Evolutionary conservation across 2,888 invertebrate genomes (phyloP).

Genomic region (Seira musarum): DNA sequence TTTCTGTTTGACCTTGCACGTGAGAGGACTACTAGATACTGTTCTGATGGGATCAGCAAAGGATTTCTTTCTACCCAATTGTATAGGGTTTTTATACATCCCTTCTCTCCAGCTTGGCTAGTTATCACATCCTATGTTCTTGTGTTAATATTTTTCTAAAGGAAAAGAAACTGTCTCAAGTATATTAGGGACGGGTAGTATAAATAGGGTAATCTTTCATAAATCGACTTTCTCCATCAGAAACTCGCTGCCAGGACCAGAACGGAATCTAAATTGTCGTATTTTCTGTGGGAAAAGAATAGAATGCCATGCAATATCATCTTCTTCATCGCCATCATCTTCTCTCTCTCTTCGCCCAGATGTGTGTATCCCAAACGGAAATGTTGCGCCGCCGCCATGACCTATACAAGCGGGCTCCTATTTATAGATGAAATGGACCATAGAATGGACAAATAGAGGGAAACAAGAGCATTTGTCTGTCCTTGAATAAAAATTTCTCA

Average conservation of each 20-base stretch:
- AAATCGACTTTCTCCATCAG: constrained; percentile 23
- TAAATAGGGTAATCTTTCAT: constrained; percentile 33
- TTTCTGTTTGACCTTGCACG: background rate
- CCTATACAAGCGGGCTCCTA: background rate
- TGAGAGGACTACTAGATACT: background rate
- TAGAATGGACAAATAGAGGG: background rate
- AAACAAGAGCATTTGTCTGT: background rate
- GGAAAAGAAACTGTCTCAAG: background rate
- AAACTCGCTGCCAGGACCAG: background rate
- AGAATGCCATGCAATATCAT: no score
- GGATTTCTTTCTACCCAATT: background rate
- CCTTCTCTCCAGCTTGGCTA: background rate
- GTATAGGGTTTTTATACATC: constrained; percentile 9
- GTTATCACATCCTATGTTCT: constrained; percentile 22
- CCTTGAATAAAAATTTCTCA: background rate
- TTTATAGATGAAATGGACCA: background rate
- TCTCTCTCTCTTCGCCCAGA: background rate
- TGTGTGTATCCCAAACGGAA: background rate
- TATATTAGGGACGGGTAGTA: background rate
- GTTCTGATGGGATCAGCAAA: background rate
- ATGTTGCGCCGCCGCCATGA: background rate
- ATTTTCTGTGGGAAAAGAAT: background rate
- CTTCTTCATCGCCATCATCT: background rate
- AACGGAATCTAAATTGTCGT: background rate
- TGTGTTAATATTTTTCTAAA: background rate